These are phyloP conservation scores for Staurois parvus DNA, from an alignment of 2,797 vertebrate species.

Conservation along the genomic window DNA sequence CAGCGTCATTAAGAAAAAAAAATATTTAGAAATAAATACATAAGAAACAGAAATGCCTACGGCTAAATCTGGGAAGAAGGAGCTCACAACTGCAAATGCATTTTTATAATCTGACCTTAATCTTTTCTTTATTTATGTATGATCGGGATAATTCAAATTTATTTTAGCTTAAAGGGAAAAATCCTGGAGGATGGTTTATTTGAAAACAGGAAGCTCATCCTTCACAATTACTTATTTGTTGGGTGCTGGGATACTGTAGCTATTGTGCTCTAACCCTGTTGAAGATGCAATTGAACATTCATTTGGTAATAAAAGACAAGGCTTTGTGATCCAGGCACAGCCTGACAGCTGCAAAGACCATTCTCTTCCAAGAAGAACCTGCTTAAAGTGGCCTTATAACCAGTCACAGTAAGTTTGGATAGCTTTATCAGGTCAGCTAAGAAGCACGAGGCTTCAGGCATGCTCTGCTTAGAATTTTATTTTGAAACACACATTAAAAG, in stretches of 20 bases:
- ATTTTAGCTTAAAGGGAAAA: slow-evolving; percentile 41
- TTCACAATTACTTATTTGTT: not conserved
- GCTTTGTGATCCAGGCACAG: not conserved
- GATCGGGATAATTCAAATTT: slow-evolving; percentile 25
- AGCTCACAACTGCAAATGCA: slow-evolving; percentile 24
- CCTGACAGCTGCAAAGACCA: not conserved
- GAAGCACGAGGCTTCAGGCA: slow-evolving; percentile 60
- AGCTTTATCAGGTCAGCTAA: slow-evolving; percentile 35
- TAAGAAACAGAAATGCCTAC: slow-evolving; percentile 19
- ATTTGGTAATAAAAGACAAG: not conserved
- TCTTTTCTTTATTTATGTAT: slow-evolving; percentile 52
- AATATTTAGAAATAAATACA: not conserved
- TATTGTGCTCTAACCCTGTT: not conserved
- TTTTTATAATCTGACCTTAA: slow-evolving; percentile 52
- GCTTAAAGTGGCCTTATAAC: slow-evolving; percentile 41
- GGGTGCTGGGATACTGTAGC: not conserved
- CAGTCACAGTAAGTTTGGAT: slow-evolving; percentile 33
- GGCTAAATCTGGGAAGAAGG: slow-evolving; percentile 19
- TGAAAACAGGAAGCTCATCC: not conserved
- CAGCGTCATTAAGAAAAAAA: no score
- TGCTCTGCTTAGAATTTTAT: slow-evolving; percentile 35
- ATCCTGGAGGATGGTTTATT: slow-evolving; percentile 18
- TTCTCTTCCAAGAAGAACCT: slow-evolving; percentile 52
- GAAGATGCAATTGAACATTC: not conserved
- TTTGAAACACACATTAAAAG: slow-evolving; percentile 58